Base-by-base conservation (phyloP, 2,888 invertebrate species). In the Anarsia innoxiella region DNA sequence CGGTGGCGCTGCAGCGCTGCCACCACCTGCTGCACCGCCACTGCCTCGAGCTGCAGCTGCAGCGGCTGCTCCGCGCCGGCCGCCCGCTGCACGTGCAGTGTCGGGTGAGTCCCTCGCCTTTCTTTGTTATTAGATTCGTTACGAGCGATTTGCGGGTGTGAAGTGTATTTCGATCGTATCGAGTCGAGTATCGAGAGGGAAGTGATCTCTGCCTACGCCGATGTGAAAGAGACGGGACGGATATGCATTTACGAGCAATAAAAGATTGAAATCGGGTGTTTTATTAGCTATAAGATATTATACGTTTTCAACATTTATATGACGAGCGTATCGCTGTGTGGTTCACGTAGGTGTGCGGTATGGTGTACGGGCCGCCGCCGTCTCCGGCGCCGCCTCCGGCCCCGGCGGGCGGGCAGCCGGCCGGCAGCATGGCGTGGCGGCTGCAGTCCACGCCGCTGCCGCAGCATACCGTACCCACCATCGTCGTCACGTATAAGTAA, bases 381-480 rank as follows among this genome's bases (percentile, higher is more conserved):
- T n/a, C n/a, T n/a, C n/a, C n/a, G n/a, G 92, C 1, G 90, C 91
- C 2, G 93, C 29, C 34, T 38, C n/a, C 33, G 23, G 12, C 23
- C 16, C 82, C 84, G 16, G 27, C 30, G 53, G 93, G 93, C 26
- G 93, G 91, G 67, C 95, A 95, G 76, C 94, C 95, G 1, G 86
- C 89, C 13, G 94, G 94, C 40, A 89, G 89, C 46, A 94, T 94
- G 94, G 91, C 93, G 52, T 93, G 93, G 93, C 88, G 89, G 34
- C 48, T 91, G 44, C 87, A 92, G 47, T 89, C 89, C 44, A 86
- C 89, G 47, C 84, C 89, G 43, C 94, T 57, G 91, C 94, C 37
- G 39, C 63, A 59, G 44, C 55, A 61, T 82, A 86, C 47, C 55
- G 87, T 85, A 53, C 87, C 90, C 53, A 93, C 94, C 25, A 93